Base-by-base conservation (phyloP, 2,113 vertebrate species). In the Steatornis caripensis region DNA sequence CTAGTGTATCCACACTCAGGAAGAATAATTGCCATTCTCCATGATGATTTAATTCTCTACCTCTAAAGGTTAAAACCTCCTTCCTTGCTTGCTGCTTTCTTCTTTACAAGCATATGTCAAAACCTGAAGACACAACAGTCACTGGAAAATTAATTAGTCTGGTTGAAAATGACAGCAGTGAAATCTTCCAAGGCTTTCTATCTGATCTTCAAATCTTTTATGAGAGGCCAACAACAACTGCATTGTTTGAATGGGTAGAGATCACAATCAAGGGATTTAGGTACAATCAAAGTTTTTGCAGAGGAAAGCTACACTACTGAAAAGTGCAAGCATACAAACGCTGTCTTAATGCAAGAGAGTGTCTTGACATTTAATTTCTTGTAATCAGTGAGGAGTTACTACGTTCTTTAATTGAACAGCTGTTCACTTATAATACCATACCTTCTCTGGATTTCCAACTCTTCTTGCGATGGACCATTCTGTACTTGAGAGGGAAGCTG, bases 381-480 rank as follows among this genome's bases (percentile, higher is more conserved):
- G 30, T 53, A 27, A 32, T 64, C 70, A 89, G n/a, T 27, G 45
- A 87, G 22, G 48, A 84, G 39, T 43, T 48, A 68, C 6, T 60
- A 43, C 23, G 17, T 58, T 54, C 58, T 77, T 57, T 46, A 80
- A 77, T 1, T 66, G 51, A 96, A 75, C 70, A 91, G 37, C 45
- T 90, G 43, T 15, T 91, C 22, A 24, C 45, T 84, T 68, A 30
- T 14, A 70, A 49, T 41, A 55, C 46, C 64, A 91, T 98, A 99
- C 99, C 99, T 99, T 98, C 99, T 99, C 95, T 99, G 99, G 91
- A 99, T 98, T 94, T 99, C 99, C 97, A 99, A 90, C 93, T 99
- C 99, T 95, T 99, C 99, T 95, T 98, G 98, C 21, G 99, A 98
- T 45, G 99, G 99, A 74, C 99, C 99, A 98, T 99, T 99, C 79